Base-by-base conservation (phyloP, 1,140 invertebrate species). In the Protaetia brevitarsis region DNA sequence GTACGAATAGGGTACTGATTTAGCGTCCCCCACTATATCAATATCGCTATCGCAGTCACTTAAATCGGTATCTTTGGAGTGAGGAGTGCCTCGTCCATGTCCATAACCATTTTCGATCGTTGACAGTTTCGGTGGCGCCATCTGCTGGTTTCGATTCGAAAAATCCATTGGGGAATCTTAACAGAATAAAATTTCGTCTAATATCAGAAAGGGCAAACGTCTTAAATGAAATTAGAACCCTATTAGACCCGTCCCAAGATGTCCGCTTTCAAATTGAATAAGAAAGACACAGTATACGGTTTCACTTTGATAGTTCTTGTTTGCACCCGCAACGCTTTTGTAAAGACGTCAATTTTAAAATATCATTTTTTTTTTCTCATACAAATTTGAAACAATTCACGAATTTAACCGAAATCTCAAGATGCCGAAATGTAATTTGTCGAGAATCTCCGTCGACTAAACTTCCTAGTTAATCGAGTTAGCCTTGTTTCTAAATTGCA, bases 31-130 rank as follows among this genome's bases (percentile, higher is more conserved):
- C 0, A 78, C 74, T 8, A 78, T 78, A 65, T 78, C 77, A 26
- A 78, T 78, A 66, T 78, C 77, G 64, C 77, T 78, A 10, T 78
- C 77, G 58, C 74, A 75, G 59, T 78, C 77, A 66, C 75, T 77
- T 6, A 74, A 36, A 36, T 78, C 76, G 4, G 73, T 73, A 66
- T 74, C 75, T 29, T 60, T 45, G 3, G 62, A 59, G 1, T 64
- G 11, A 7, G 1, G 19, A 27, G 27, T 64, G 11, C 2, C 6
- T 1, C 36, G 34, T 6, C 36, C 26, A 2, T 8, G 30, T 19
- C 13, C 29, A 28, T 28, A 28, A n/a, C n/a, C 7, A n/a, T 2
- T 4, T 6, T 62, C 29, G 1, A 16, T 29, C 2, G 62, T 11
- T 3, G 29, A n/a, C 30, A n/a, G 16, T 26, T 62, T 37, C 13